phyloP scores from a whole-genome alignment of 2,888 invertebrate species.

The Neoaliturus tenellus region DNA sequence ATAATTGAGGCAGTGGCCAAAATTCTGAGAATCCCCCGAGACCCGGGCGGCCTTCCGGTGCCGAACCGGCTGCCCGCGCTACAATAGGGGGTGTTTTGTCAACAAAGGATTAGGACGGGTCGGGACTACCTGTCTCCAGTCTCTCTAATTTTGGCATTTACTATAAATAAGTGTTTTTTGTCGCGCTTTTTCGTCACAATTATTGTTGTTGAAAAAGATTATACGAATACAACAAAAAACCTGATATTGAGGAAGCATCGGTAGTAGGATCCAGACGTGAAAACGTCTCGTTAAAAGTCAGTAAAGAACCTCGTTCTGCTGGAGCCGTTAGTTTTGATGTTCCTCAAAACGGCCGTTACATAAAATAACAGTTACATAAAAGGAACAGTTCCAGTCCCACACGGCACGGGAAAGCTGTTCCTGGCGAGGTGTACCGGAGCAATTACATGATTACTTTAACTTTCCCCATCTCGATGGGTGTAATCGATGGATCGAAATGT shows the following conservation, averaged over 20 bases:
- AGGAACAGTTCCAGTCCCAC: conserved; percentile 9
- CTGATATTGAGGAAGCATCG: background rate
- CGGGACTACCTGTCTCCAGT: too few species aligned
- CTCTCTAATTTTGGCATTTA: too few species aligned
- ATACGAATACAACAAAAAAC: background rate
- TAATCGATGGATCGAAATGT: background rate
- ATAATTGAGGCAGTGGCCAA: too few species aligned
- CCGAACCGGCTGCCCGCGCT: too few species aligned
- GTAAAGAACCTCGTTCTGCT: conserved; percentile 7
- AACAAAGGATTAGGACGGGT: too few species aligned
- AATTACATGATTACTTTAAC: background rate
- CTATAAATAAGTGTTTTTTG: too few species aligned
- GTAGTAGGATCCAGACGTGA: background rate
- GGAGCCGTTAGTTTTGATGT: conserved; percentile 13
- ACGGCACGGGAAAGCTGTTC: conserved; percentile 15
- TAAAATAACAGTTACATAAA: conserved; percentile 30
- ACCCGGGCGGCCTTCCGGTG: too few species aligned
- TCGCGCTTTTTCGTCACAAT: too few species aligned
- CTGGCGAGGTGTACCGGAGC: background rate
- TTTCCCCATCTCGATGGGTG: background rate
- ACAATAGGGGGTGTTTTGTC: too few species aligned
- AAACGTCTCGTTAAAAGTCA: conserved; percentile 15
- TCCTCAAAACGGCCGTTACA: conserved; percentile 26
- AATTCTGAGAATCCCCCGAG: too few species aligned
- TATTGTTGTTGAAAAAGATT: too few species aligned